phyloP scores from a whole-genome alignment of 2,113 vertebrate species.

The Xenopus tropicalis region UCB_Xtro_10.0 CM004449.2:100143501-100144000 shows the following conservation, averaged over 20 bases:
- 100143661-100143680: conserved; percentile 39
- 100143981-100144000: too few species aligned
- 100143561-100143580: conserved; percentile 3
- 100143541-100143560: not conserved
- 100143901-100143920: too few species aligned
- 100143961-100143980: too few species aligned
- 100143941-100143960: too few species aligned
- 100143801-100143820: conserved; percentile 13
- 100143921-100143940: too few species aligned
- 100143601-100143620: conserved; percentile 29
- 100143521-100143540: too few species aligned
- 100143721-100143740: conserved; percentile 28
- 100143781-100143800: conserved; percentile 1
- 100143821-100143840: too few species aligned
- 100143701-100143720: conserved; percentile 8
- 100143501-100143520: not conserved
- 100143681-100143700: conserved; percentile 21
- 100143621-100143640: conserved; percentile 38
- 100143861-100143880: too few species aligned
- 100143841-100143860: too few species aligned
- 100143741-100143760: conserved; percentile 26
- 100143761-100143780: conserved; percentile 10
- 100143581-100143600: conserved; percentile 4
- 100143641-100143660: conserved; percentile 10
- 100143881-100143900: too few species aligned